Base-by-base conservation (phyloP, 2,888 invertebrate species). In the Tetragonula carbonaria region DNA sequence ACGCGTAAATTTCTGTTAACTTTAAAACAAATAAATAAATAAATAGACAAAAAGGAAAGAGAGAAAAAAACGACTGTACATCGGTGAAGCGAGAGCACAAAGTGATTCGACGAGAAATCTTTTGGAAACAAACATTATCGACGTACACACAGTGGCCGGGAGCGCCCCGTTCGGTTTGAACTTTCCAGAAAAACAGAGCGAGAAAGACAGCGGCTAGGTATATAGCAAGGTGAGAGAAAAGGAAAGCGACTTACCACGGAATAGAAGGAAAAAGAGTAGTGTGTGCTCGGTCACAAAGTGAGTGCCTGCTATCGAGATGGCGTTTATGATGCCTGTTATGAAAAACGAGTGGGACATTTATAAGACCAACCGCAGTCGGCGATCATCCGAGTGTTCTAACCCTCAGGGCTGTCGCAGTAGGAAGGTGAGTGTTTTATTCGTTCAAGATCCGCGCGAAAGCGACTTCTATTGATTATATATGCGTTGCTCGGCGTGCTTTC, bases 271-370 rank as follows among this genome's bases (percentile, higher is more conserved):
- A 85, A 67, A 74, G 80, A 78, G 72, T 85, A 78, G 72, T 85
- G 77, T 72, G 84, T 77, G 80, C 78, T 79, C 77, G 84, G 45
- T 72, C 11, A 71, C 50, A 45, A 45, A 45, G 45, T 45, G 76
- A 72, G 74, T 81, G 78, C 65, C 80, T 80, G 82, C 68, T 78
- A 75, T 87, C 92, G 93, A 92, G 91, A 98, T 98, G 98, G 98
- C 98, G 96, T 98, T 98, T 95, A 98, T 98, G 98, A 98, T 98
- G 97, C 98, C 98, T 82, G 98, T 98, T 89, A 96, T 98, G 95
- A 98, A 98, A 96, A 98, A 98, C 95, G 98, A 98, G 95, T 98
- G 97, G 96, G 97, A 98, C 95, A 98, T 98, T 93, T 98, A 98
- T 96, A 97, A 98, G 95, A 97, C 97, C 88, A 96, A 97, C 94